Conservation (phyloP, 2,888 invertebrate species). For the Melieria picta region DNA sequence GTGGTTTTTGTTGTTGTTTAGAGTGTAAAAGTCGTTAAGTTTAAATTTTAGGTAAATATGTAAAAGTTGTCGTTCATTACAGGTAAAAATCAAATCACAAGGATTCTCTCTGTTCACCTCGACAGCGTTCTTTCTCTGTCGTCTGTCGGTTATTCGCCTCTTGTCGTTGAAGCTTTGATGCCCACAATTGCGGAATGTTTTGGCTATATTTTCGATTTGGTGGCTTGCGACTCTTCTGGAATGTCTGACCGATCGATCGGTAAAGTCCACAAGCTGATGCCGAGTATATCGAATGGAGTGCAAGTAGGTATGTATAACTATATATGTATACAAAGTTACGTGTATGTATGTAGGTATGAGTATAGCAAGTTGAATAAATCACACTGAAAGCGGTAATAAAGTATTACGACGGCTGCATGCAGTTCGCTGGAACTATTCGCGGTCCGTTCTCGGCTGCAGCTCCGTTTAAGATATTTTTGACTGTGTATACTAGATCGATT, state of each 20-base stretch:
- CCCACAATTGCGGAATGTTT: background rate
- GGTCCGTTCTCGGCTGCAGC: too few species aligned
- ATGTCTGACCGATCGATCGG: constrained; percentile 16
- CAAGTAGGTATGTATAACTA: constrained; percentile 27
- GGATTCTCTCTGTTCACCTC: constrained; percentile 25
- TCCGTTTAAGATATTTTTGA: background rate
- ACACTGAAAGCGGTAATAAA: constrained; percentile 25
- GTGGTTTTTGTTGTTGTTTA: background rate
- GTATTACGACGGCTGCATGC: background rate
- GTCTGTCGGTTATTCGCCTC: too few species aligned
- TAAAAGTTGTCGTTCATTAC: constrained; percentile 46
- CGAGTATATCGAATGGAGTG: too few species aligned
- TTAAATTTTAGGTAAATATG: constrained; percentile 41
- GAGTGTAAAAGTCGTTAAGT: constrained; percentile 10
- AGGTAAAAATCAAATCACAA: constrained; percentile 44
- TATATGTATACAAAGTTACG: constrained; percentile 26
- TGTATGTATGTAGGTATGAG: constrained; percentile 12
- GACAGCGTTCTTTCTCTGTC: too few species aligned
- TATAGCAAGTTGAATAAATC: constrained; percentile 14
- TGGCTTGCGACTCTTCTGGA: background rate
- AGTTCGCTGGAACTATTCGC: background rate
- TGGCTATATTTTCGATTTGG: constrained; percentile 3
- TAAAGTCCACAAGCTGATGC: background rate
- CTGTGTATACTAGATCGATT: background rate
- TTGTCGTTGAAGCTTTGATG: too few species aligned